Evolutionary conservation across 2,888 invertebrate genomes (phyloP), one percentile per base, ranked within the genome.

Genomic region (Steinernema carpocapsae): DNA sequence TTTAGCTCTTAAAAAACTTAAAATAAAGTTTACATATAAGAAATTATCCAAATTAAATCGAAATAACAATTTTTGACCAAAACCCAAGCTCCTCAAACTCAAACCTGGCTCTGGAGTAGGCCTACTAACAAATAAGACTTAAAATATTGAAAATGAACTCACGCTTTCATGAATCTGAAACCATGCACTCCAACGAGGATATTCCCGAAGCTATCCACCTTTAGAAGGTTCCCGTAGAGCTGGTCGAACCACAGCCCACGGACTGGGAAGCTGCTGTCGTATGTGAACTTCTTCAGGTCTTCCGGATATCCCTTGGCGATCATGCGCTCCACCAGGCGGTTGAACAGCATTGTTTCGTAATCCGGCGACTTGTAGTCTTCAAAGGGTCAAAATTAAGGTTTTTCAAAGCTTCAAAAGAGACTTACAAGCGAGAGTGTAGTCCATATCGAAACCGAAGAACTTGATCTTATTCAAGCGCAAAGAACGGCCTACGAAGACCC

Each of bases 391-490:
- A 80, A 3, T 6, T 17, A 14, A 14, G 3, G 17, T 46, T 76
- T 76, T 1, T 1, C 17, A 1, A 19, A 51, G 12, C 6, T 42
- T 3, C 72, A 10, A 75, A 64, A 45, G 17, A 26, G 4, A 82
- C 79, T 77, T 70, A 84, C 84, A 79, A 42, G 97, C 97, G 87
- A 99, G 89, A 42, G 97, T 99, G 90, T 99, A 99, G 89, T 99
- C 99, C 97, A 99, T 99, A 89, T 99, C 99, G 89, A 99, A 99
- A 79, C 99, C 99, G 92, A 95, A 97, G 90, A 95, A 97, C 89
- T 95, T 95, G 83, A 99, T 97, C 89, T 97, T 97, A 90, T 97
- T 96, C 91, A 99, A 91, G 90, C 97, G 95, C 85, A 99, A 91
- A 85, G 95, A 95, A 87, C 97, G 91, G 89, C 99, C 99, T 77